phyloP scores from a whole-genome alignment of 1,140 invertebrate species.

The Harpegnathos saltator region DNA sequence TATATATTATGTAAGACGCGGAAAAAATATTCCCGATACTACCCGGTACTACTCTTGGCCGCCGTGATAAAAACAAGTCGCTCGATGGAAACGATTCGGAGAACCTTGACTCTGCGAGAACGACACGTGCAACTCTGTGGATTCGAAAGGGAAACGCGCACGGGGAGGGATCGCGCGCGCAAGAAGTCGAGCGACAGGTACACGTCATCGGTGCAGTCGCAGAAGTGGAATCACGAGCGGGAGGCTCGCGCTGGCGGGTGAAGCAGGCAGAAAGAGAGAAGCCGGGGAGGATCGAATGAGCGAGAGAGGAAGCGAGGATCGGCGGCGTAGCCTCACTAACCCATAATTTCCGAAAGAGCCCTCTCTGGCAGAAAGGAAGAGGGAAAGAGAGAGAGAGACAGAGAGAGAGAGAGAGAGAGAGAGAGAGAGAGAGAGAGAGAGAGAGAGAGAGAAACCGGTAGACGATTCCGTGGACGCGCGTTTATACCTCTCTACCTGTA shows the following conservation, averaged over 20 bases:
- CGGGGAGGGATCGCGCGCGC: background rate
- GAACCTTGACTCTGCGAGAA: background rate
- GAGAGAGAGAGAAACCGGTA: constrained; percentile 25
- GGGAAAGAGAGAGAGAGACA: background rate
- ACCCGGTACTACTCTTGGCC: no score
- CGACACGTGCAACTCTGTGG: background rate
- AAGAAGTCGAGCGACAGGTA: constrained; percentile 35
- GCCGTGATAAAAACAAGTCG: no score
- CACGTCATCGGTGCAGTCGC: no score
- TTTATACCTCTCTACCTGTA: constrained; percentile 48
- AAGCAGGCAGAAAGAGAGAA: background rate
- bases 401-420: background rate
- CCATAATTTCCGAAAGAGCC: constrained; percentile 63
- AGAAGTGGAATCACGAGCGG: no score
- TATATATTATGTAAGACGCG: no score
- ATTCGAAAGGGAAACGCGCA: background rate
- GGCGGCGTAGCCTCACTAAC: constrained; percentile 51
- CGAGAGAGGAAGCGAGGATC: constrained; percentile 13
- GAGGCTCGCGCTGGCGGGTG: no score
- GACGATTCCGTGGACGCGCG: constrained; percentile 54
- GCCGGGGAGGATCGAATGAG: background rate
- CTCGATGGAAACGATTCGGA: background rate
- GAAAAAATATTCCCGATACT: background rate
- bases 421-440: background rate
- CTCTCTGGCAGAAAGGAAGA: background rate